phyloP scores from a whole-genome alignment of 2,797 vertebrate species.

The Pyrocephalus nanus region DNA sequence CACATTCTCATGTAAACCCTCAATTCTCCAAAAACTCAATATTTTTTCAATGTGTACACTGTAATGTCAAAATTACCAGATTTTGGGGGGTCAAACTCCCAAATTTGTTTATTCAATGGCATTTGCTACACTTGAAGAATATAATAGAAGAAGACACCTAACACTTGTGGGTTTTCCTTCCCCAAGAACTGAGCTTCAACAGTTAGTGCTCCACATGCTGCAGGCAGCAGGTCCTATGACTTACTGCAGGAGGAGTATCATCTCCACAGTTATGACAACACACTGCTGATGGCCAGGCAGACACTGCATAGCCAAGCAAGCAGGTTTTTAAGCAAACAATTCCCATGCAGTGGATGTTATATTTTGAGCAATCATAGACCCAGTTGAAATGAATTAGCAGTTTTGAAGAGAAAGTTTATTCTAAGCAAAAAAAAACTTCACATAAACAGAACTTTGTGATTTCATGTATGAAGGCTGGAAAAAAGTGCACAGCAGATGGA shows the following conservation, averaged over 20 bases:
- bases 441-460: neutral
- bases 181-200: neutral
- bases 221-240: neutral
- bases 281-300: neutral
- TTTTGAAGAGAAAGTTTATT: neutral
- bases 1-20: neutral
- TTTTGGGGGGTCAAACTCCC: neutral
- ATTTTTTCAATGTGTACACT: neutral
- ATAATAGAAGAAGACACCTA: neutral
- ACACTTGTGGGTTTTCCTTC: fast-evolving
- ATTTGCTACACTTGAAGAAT: neutral
- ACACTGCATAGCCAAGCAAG: neutral
- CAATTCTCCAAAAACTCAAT: neutral
- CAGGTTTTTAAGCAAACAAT: neutral
- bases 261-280: neutral
- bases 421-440: neutral
- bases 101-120: neutral
- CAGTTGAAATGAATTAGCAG: fast-evolving
- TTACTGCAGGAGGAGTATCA: neutral
- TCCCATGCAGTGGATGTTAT: neutral
- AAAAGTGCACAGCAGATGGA: neutral
- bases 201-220: neutral
- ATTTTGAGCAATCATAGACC: neutral
- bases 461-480: neutral
- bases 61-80: neutral